phyloP scores from a whole-genome alignment of 2,888 invertebrate genomes.

The Ariolimax columbianus region DNA sequence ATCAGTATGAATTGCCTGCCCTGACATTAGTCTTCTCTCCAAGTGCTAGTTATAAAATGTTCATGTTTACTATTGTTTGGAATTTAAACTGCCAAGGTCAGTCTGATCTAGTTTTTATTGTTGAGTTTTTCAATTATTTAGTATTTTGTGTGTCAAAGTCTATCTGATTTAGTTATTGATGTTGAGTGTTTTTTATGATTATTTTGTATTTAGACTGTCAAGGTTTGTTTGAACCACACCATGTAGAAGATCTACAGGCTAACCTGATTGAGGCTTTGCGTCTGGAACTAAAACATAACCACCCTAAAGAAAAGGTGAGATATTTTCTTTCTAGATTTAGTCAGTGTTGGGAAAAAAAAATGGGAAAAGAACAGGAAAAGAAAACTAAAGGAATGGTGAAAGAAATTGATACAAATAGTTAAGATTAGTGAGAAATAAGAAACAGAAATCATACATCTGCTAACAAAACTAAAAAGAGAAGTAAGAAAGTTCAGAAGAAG shows the following conservation, averaged over 20 bases:
- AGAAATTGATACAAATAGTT: background rate
- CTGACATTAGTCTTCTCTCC: no score
- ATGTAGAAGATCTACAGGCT: conserved; percentile 65
- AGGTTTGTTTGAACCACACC: conserved; percentile 36
- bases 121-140: no score
- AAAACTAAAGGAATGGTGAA: no score
- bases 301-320: conserved; percentile 62
- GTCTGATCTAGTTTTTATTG: no score
- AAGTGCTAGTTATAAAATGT: no score
- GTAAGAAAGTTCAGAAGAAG: background rate
- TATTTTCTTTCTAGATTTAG: background rate
- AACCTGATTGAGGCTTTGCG: conserved; percentile 67
- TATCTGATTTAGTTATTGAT: no score
- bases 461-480: background rate
- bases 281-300: conserved; percentile 71
- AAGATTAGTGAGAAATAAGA: background rate
- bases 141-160: no score
- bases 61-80: no score
- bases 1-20: no score
- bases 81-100: no score
- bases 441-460: no score
- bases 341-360: background rate
- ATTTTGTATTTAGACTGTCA: conserved; percentile 31
- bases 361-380: no score
- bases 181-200: background rate